Conservation (phyloP, 2,888 invertebrate species). For the Alloplasta piceator region DNA sequence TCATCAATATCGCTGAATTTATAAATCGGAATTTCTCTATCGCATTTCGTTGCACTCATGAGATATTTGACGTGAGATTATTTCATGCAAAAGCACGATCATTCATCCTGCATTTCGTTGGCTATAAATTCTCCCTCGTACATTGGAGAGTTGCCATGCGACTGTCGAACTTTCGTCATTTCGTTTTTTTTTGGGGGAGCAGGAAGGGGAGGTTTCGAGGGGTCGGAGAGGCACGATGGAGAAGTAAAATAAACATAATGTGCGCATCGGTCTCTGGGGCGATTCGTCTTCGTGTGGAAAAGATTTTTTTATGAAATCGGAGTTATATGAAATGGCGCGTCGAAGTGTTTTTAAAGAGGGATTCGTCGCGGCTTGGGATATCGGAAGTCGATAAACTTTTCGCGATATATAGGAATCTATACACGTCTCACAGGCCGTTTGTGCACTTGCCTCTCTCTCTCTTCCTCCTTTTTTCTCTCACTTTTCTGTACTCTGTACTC, state of each 20-base stretch:
- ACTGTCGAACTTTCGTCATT: constrained; percentile 32
- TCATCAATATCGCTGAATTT: no score
- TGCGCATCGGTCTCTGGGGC: constrained; percentile 17
- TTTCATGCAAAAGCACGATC: no score
- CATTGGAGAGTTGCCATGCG: constrained; percentile 22
- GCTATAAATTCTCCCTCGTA: no score
- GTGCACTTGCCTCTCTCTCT: constrained; percentile 27
- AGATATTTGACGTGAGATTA: no score
- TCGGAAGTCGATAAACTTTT: constrained; percentile 66
- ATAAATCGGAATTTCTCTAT: no score
- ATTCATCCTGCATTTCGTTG: no score
- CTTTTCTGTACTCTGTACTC: constrained; percentile 43
- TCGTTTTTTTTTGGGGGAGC: constrained; percentile 10
- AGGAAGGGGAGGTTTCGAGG: neutral
- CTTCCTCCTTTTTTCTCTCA: constrained; percentile 6
- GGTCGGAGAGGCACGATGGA: neutral
- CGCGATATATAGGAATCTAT: constrained; percentile 37
- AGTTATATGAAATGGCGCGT: constrained; percentile 63
- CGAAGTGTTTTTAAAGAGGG: constrained; percentile 61
- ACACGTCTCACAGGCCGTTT: constrained; percentile 19
- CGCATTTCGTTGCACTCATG: no score
- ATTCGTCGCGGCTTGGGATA: constrained; percentile 56
- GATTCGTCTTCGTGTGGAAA: constrained; percentile 38
- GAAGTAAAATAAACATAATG: constrained; percentile 15
- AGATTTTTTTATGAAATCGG: constrained; percentile 55